Evolutionary conservation across 35 echinoderm and acorn worm species (phyloP).

Genomic region (Heliocidaris erythrogramma): DNA sequence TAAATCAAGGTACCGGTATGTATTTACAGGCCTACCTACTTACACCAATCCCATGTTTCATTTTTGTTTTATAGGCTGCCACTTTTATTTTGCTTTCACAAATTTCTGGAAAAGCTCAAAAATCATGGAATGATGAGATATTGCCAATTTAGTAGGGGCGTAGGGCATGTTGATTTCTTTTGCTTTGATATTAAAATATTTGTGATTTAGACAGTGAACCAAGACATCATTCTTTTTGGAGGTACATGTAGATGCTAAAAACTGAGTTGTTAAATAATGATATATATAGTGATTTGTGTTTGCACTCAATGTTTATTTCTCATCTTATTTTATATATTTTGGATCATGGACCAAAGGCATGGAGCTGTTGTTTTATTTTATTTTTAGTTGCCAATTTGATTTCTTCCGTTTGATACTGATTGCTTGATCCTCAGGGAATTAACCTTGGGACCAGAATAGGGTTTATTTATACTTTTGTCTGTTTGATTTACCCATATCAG

Average conservation of each 20-base stretch:
- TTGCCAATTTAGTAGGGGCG: too few species aligned
- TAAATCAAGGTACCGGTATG: too few species aligned
- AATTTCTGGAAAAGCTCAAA: too few species aligned
- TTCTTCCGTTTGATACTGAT: neutral
- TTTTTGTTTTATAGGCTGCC: too few species aligned
- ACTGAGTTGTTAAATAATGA: neutral
- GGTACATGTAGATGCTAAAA: neutral
- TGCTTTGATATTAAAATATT: neutral
- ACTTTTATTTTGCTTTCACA: too few species aligned
- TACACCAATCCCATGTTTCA: too few species aligned
- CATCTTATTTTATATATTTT: conserved; percentile 4
- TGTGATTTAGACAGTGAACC: neutral
- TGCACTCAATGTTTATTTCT: neutral
- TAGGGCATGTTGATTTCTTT: neutral
- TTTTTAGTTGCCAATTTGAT: neutral
- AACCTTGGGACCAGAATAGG: neutral
- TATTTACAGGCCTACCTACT: too few species aligned
- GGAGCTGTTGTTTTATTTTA: neutral
- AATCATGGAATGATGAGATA: too few species aligned
- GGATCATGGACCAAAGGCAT: neutral
- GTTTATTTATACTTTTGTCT: neutral
- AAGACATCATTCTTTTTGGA: neutral
- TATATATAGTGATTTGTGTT: neutral
- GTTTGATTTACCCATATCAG: neutral
- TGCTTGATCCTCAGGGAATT: neutral